Evolutionary conservation across 1,140 invertebrate genomes (phyloP), one percentile per base, ranked within the genome.

Genomic region (Temnothorax curvispinosus): DNA sequence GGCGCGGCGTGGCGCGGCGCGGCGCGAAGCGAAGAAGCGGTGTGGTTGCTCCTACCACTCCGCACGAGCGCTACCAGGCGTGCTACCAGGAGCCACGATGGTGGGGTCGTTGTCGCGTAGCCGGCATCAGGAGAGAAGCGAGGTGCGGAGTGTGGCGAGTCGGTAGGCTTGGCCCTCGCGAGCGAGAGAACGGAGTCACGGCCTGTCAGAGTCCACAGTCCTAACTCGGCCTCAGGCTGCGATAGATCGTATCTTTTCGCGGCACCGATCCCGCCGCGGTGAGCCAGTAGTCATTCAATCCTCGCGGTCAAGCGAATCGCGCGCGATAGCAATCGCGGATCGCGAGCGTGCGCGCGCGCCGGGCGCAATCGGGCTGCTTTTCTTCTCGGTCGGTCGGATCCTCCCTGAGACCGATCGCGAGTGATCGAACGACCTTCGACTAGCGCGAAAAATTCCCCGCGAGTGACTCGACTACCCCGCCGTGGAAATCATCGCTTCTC

Each of bases 191-290:
- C 84, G 89, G 80, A 86, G 77, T 52, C 78, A 89, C 86, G 88
- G 87, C 85, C 91, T 93, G 92, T 91, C 92, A 92, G 91, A 92
- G 91, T 92, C 92, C 93, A 94, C 94, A 95, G 95, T 95, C 93
- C 94, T 93, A 93, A 94, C 94, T 94, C 92, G 92, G 93, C 94
- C 91, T 93, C 93, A 91, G 94, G 87, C 93, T 93, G 93, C 92
- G 94, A 93, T 93, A 95, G 95, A 95, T 95, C 93, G 93, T 93
- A 93, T 94, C 86, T 90, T 27, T 71, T 38, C 92, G 90, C 86
- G 85, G 87, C 85, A 88, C 89, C 91, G 92, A 93, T 93, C 89
- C 77, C 52, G 60, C 75, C 86, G 86, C 81, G 86, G 47, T 58
- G 71, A 27, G 1, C 41, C 62, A 80, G 56, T 54, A 82, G 81